Evolutionary conservation across 1,140 invertebrate genomes (phyloP).

Genomic region (Dendrolimus punctatus): DNA sequence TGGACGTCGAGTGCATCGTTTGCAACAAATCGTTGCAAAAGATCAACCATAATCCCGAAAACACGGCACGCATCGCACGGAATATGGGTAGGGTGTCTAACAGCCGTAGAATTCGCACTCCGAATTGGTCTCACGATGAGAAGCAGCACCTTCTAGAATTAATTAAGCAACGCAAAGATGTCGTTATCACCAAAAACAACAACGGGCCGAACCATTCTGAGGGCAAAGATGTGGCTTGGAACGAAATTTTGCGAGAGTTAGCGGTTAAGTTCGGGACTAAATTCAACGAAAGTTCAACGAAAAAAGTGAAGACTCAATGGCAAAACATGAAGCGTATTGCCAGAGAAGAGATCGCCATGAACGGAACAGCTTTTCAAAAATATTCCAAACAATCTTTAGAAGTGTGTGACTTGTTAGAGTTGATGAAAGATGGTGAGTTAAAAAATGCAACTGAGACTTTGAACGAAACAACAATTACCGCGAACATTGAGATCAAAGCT

Average conservation of each 20-base stretch:
- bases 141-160: constrained; percentile 59
- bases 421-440: constrained; percentile 42
- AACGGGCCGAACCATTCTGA: constrained; percentile 53
- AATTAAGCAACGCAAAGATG: constrained; percentile 54
- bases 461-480: constrained; percentile 34
- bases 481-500: constrained; percentile 56
- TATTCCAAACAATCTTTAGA: constrained; percentile 48
- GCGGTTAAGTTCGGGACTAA: constrained; percentile 48
- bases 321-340: constrained; percentile 67
- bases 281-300: constrained; percentile 49
- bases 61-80: constrained; percentile 16
- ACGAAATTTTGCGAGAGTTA: constrained; percentile 52
- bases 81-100: constrained; percentile 49
- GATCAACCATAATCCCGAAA: constrained; percentile 48
- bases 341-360: constrained; percentile 49
- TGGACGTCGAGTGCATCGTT: constrained; percentile 66
- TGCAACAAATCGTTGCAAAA: constrained; percentile 68
- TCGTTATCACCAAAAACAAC: constrained; percentile 50
- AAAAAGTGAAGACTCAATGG: constrained; percentile 66
- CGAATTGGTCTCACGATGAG: constrained; percentile 60
- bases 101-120: constrained; percentile 44
- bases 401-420: constrained; percentile 53
- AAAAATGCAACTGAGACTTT: constrained; percentile 31
- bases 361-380: constrained; percentile 35
- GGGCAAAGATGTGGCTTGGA: constrained; percentile 62